These are phyloP conservation scores for Tonatia bakeri DNA, from an alignment of 2,113 vertebrate genomes.

Conservation along the genomic window DNA sequence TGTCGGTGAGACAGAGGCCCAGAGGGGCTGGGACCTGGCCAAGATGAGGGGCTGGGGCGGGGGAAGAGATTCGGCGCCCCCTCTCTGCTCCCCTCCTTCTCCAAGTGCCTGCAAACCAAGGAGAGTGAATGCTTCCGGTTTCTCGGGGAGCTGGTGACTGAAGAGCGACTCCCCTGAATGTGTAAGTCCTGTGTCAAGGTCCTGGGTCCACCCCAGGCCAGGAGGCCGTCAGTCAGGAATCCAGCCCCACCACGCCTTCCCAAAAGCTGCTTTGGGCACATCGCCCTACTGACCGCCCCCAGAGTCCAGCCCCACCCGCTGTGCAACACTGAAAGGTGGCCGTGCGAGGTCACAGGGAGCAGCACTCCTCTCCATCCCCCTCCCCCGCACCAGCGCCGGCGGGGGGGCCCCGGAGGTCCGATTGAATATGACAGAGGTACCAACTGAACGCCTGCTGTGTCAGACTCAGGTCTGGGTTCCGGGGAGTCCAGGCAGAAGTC, in stretches of 20 bases:
- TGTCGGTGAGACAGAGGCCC: background rate
- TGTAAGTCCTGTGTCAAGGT: background rate
- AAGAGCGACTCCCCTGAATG: background rate
- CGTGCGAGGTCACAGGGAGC: too few species aligned
- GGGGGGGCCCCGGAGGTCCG: background rate
- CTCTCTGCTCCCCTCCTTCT: background rate
- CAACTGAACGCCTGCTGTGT: background rate
- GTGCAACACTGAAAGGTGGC: background rate
- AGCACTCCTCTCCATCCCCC: too few species aligned
- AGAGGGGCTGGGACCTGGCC: background rate
- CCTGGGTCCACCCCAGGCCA: background rate
- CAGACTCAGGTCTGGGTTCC: background rate
- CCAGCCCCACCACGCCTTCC: background rate
- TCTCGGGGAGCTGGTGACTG: background rate
- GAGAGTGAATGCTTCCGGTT: background rate
- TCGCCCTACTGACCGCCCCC: background rate
- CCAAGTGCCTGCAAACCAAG: constrained; percentile 32
- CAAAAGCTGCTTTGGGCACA: background rate
- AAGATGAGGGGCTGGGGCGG: background rate
- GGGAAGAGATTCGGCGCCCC: background rate
- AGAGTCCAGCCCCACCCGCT: background rate
- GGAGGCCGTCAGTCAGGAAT: background rate
- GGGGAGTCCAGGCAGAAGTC: background rate
- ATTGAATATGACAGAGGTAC: background rate
- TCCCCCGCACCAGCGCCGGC: background rate